Evolutionary conservation across 1,140 invertebrate species (phyloP), one percentile per base, ranked within the genome.

Genomic region (Euwallacea similis): DNA sequence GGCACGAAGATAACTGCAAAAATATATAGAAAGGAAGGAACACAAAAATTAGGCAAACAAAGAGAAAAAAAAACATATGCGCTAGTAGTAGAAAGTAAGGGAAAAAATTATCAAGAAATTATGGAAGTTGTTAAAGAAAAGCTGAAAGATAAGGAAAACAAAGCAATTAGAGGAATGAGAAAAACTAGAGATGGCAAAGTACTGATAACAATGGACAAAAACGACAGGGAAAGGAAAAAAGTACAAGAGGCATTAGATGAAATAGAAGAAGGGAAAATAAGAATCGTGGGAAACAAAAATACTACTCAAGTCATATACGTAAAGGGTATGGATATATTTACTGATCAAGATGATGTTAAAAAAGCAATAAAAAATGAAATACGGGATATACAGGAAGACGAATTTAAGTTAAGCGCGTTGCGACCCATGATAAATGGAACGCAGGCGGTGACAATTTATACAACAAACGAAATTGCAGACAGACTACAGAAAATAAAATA

Each of bases 331-430:
- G 72, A 73, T 15, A 41, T 53, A n/a, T 33, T 56, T 9, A 33
- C 62, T 0, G 66, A 42, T n/a, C 56, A 71, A 60, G 62, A 62
- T 9, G 71, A 75, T 13, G 54, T 75, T 2, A n/a, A n/a, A 15
- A 43, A 55, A 13, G 63, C 66, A 1, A 59, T 75, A 11, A 11
- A 65, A 9, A 16, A 55, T 11, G 61, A 11, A 13, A 13, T 66
- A 4, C 66, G 56, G 6, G 21, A 3, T 0, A n/a, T 61, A 11
- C 44, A 42, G 8, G 7, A 10, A 7, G n/a, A 62, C 3, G 10
- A 13, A 11, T 33, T 42, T 15, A 73, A 41, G 10, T 8, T 74
- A 0, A 66, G 62, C 42, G 65, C 61, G 10, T 11, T 60, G 2
- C 68, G 73, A 60, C 73, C 71, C 8, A 21, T 15, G 7, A 16